Base-by-base conservation (phyloP, 2,888 invertebrate genomes). In the Leptothorax acervorum region DNA sequence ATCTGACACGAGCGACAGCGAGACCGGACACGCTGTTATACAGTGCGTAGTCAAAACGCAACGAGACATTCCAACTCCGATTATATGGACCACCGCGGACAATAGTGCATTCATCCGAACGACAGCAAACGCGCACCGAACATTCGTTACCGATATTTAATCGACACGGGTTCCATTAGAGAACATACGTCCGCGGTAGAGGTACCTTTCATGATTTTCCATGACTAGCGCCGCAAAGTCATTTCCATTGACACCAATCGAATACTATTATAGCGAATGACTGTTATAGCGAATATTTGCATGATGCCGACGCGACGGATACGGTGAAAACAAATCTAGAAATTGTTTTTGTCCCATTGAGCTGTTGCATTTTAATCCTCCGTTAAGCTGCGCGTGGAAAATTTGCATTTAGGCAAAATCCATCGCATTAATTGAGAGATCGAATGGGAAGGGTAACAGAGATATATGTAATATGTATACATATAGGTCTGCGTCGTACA, bases 61-160 rank as follows among this genome's bases (percentile, higher is more conserved):
- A 81, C 31, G 68, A 51, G 48, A 62, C 48, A 48, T 48, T 60
- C n/a, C 79, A 60, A 57, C 35, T 48, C 31, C 42, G 71, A 81
- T 81, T 81, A 81, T 73, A 55, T 55, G 28, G 28, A 81, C 60
- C 11, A 48, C 35, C 48, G 71, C 48, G 73, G 28, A 71, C 79
- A 81, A 73, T 81, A n/a, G 39, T 18, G 79, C 73, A 81, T 81
- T 73, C 60, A 81, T 70, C 48, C 39, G 5, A 51, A 23, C 63
- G 73, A 57, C 57, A 42, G 42, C 57, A 42, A 60, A 68, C 42
- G 57, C 23, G 15, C 57, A 18, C 31, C 57, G 79, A 73, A 60
- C 60, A 73, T 81, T 81, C 60, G 73, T 81, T 73, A 51, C 73
- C 60, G 60, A 81, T 81, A 81, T 81, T 81, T 81, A 81, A 81